Evolutionary conservation across 2,113 vertebrate genomes (phyloP), one percentile per base, ranked within the genome.

Genomic region (Kryptolebias marmoratus): DNA sequence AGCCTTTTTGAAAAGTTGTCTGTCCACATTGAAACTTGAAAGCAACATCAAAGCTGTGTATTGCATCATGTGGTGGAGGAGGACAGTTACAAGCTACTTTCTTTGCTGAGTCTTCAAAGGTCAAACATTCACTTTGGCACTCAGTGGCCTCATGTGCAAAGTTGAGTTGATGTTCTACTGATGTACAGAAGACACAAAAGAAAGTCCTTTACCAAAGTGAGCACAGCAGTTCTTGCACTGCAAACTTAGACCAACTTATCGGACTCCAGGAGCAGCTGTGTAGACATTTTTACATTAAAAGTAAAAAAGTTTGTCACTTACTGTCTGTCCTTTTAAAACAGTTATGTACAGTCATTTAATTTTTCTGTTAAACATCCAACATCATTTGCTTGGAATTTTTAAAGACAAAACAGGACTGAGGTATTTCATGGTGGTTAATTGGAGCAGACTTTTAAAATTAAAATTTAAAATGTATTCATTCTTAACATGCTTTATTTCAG

Each of bases 1-100:
- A 39, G 73, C 60, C 50, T 48, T 55, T 49, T 73, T 56, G 6
- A 54, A 68, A 68, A 82, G 80, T 82, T 86, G 54, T 55, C 61
- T 11, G 22, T 69, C 75, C 60, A 60, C 63, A 6, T 12, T 11
- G 1, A 75, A 81, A 81, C 52, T 79, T 70, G 53, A 66, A 62
- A 65, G 49, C 50, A n/a, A 16, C 48, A 60, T 76, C n/a, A 65
- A 65, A 76, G 71, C 71, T 62, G 28, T 22, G 56, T 22, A 14
- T 61, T 57, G 28, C 63, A n/a, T 81, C 75, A 75, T 68, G 9
- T 50, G 13, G 36, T 63, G 3, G 36, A 56, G 48, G 11, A 0
- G 64, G 68, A 52, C 36, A 48, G 67, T 56, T 63, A 31, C 22
- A 36, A 45, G 13, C 61, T 2, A 0, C 47, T 48, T 68, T 22